Conservation (phyloP, 2,888 invertebrate genomes). For the Pristionchus maxplancki region DNA sequence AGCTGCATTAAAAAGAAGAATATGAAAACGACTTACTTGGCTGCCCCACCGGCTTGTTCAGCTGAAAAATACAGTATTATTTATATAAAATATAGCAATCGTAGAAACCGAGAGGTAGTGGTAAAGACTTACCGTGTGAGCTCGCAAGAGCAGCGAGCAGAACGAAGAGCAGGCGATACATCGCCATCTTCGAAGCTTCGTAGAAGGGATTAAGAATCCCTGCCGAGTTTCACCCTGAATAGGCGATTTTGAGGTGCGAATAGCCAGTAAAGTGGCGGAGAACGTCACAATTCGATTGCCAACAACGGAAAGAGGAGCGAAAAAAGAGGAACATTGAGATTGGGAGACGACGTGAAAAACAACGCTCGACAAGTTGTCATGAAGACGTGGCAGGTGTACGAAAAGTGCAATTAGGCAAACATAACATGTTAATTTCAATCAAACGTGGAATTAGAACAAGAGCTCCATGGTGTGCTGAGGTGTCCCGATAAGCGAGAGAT, state of each 20-base stretch:
- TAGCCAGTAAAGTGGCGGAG: not conserved
- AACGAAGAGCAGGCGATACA: constrained; percentile 9
- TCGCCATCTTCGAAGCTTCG: constrained; percentile 30
- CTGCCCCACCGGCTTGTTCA: constrained; percentile 23
- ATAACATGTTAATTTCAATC: not conserved
- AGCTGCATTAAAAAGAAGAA: not conserved
- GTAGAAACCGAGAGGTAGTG: not conserved
- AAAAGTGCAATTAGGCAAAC: not conserved
- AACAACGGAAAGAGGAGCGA: not conserved
- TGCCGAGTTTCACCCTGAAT: constrained; percentile 29
- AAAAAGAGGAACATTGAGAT: not conserved
- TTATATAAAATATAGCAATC: not conserved
- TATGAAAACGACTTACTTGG: not conserved
- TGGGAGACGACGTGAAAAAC: not conserved
- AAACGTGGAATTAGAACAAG: constrained; percentile 40
- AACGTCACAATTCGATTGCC: not conserved
- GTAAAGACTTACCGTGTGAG: not conserved
- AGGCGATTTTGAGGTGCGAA: not conserved
- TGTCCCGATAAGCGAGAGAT: constrained; percentile 19
- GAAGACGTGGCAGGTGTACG: not conserved
- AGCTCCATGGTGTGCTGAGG: constrained; percentile 36
- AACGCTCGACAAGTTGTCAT: not conserved
- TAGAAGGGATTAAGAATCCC: constrained; percentile 10
- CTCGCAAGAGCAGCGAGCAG: not conserved
- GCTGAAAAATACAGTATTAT: constrained; percentile 19